A percentile compares a stretch with the other conserved stretches of the same genome.
Conservation (phyloP, 2,888 invertebrate genomes). For the Lysandra bellargus region DNA sequence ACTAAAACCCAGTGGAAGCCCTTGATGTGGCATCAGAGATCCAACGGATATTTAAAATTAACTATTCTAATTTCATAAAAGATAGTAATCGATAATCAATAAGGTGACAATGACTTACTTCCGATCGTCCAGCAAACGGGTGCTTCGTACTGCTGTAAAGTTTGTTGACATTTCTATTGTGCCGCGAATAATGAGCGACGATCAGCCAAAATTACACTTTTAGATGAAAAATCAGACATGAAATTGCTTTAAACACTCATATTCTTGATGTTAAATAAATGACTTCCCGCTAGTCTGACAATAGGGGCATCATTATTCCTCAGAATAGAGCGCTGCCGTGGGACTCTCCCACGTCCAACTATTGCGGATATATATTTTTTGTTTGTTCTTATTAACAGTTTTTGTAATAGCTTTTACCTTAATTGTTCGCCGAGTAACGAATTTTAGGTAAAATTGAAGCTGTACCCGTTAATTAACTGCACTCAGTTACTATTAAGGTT, state of each 20-base stretch:
- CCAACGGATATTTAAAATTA: no score
- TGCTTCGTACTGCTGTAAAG: not conserved
- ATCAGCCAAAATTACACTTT: constrained; percentile 70
- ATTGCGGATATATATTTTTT: constrained; percentile 78
- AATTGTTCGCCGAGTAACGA: constrained; percentile 57
- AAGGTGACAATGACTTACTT: not conserved
- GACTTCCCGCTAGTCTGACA: constrained; percentile 77
- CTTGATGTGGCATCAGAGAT: no score
- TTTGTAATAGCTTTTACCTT: constrained; percentile 78
- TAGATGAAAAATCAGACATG: constrained; percentile 75
- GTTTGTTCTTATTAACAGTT: constrained; percentile 79
- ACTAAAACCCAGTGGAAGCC: no score
- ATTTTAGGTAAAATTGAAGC: constrained; percentile 29
- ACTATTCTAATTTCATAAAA: not conserved
- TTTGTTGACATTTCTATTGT: constrained; percentile 29
- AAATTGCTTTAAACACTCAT: constrained; percentile 79
- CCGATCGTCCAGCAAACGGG: not conserved
- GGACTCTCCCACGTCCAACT: constrained; percentile 71
- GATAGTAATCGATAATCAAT: not conserved
- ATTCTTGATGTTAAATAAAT: constrained; percentile 81
- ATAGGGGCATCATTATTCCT: constrained; percentile 77
- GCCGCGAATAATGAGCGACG: constrained; percentile 32
- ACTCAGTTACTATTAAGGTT: not conserved
- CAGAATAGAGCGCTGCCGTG: constrained; percentile 72
- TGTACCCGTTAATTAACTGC: constrained; percentile 17